phyloP scores from a whole-genome alignment of 2,113 vertebrate genomes.

The Ptyas mucosa region DNA sequence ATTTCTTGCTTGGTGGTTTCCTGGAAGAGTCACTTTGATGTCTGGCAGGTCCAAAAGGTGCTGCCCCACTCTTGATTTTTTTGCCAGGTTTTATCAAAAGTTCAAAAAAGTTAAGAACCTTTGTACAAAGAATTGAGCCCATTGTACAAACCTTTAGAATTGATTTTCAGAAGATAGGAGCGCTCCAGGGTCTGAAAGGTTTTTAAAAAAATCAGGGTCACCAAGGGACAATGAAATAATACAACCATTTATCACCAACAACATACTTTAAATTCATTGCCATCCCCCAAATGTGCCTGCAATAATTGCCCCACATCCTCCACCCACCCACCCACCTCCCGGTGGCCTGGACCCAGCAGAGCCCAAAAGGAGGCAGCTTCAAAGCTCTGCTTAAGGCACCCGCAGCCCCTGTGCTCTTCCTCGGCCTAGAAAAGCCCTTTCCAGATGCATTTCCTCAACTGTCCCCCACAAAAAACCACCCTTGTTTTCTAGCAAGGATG shows the following conservation, averaged over 20 bases:
- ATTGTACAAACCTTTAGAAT: constrained; percentile 84
- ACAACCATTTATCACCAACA: background rate
- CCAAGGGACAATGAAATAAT: background rate
- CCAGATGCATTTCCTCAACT: background rate
- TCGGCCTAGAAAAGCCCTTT: background rate
- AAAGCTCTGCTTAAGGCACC: background rate
- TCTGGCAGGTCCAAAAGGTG: background rate
- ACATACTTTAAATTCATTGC: background rate
- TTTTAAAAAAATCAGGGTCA: background rate
- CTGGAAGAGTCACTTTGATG: background rate
- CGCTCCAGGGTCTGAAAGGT: constrained; percentile 86
- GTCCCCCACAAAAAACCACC: background rate
- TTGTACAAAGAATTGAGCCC: background rate
- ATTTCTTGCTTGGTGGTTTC: background rate
- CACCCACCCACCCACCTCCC: fast-evolving
- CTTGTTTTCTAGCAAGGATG: background rate
- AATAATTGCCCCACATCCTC: background rate
- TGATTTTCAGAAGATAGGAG: constrained; percentile 92
- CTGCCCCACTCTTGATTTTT: background rate
- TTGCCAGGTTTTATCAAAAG: background rate
- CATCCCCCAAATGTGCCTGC: background rate
- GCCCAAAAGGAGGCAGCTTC: background rate
- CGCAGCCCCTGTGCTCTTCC: background rate
- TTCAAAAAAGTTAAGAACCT: background rate
- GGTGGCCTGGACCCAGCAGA: background rate